Evolutionary conservation across 30 jellyfish, hydroid and myxozoan genomes (phyloP), one percentile per base, ranked within the genome.

Genomic region (Aurelia aurita complex sp. Pacific): DNA sequence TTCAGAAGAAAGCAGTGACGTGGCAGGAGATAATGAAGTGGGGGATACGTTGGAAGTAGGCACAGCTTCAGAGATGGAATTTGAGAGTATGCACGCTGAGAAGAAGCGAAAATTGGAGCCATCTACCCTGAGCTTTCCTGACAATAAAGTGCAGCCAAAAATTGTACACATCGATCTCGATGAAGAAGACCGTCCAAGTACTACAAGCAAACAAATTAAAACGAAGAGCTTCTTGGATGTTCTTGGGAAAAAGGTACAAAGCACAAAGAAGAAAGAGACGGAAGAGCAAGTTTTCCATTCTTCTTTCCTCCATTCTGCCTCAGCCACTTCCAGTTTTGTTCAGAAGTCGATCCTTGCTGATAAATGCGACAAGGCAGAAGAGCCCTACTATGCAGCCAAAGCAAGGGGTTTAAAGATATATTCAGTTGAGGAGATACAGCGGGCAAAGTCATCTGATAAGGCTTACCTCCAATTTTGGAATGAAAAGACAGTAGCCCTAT

Each of bases 381-480:
- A 59, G 18, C 3, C 29, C 32, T 59, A 13, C 32, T 59, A 59
- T 59, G 68, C 68, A 7, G 68, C 68, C 69, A 61, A 61, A 61
- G 69, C 69, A n/a, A 61, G 69, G 34, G 34, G 69, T 3, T 23
- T 61, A 16, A 61, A 61, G 13, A 13, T 61, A 0, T 61, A 61
- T 61, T 6, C 69, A 16, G 7, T 33, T 2, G 69, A 13, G 36
- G 69, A 61, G 33, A 61, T 61, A 1, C 2, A 61, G 69, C 7
- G 36, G 10, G 69, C 69, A 11, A 61, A 13, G 69, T 23, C 2
- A 10, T 61, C 69, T 61, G 36, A 61, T 6, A 61, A 23, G 36
- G 36, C 69, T 16, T 61, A 61, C 69, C 69, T 61, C 36, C 33
- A 61, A 33, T 61, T 61, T 61, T 61, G 69, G 69, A 61, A 61